Conservation (phyloP, 2,113 vertebrate species). For the Gnathonemus echidnorhynchus region DNA sequence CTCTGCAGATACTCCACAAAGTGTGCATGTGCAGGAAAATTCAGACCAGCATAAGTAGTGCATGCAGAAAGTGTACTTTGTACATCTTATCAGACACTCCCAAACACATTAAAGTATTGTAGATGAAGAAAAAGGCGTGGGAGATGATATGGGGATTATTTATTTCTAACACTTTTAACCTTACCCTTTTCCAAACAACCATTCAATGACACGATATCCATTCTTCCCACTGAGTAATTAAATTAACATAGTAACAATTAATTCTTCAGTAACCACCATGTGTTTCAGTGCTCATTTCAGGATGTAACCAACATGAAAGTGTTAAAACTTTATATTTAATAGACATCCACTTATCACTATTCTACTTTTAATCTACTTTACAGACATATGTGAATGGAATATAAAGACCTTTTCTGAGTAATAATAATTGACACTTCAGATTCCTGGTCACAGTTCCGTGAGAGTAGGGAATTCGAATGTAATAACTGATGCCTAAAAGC, state of each 20-base stretch:
- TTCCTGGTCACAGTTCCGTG: not conserved
- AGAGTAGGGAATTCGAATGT: not conserved
- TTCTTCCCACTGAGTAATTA: not conserved
- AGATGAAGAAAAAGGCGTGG: not conserved
- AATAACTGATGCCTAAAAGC: not conserved
- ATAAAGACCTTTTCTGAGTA: not conserved
- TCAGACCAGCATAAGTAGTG: not conserved
- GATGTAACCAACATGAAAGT: not conserved
- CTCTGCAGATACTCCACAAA: not conserved
- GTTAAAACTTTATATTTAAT: not conserved
- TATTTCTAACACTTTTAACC: not conserved
- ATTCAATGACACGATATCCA: not conserved
- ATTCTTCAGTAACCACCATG: not conserved
- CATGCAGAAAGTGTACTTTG: not conserved
- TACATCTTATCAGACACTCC: not conserved
- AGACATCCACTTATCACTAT: not conserved
- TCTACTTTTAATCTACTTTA: not conserved
- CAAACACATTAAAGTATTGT: not conserved
- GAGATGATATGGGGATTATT: not conserved
- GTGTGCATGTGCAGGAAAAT: not conserved
- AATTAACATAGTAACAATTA: not conserved
- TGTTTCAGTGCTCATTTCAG: not conserved
- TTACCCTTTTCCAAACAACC: not conserved
- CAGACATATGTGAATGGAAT: not conserved
- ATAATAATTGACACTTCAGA: not conserved